Percentiles rank a stretch among this genome's conserved stretches.
Evolutionary conservation across 2,113 vertebrate species (phyloP).

Genomic region (Sus scrofa): T2T-Sscrofa CM000827.6:107662501-107663000

Average conservation of each 20-base stretch:
- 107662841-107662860: accelerated
- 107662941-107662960: neutral
- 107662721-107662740: neutral
- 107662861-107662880: neutral
- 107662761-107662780: neutral
- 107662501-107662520: accelerated
- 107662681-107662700: neutral
- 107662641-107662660: neutral
- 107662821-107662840: neutral
- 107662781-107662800: neutral
- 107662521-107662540: neutral
- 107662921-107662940: too few relatives aligned
- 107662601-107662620: neutral
- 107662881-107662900: too few relatives aligned
- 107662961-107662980: neutral
- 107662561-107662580: neutral
- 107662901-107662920: neutral
- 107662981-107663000: accelerated
- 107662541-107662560: neutral
- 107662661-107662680: neutral
- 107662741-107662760: neutral
- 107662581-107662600: neutral
- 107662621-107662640: neutral
- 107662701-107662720: neutral
- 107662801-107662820: neutral